These are phyloP conservation scores for Cydia strobilella DNA, from an alignment of 1,140 invertebrate species.

Conservation along the genomic window DNA sequence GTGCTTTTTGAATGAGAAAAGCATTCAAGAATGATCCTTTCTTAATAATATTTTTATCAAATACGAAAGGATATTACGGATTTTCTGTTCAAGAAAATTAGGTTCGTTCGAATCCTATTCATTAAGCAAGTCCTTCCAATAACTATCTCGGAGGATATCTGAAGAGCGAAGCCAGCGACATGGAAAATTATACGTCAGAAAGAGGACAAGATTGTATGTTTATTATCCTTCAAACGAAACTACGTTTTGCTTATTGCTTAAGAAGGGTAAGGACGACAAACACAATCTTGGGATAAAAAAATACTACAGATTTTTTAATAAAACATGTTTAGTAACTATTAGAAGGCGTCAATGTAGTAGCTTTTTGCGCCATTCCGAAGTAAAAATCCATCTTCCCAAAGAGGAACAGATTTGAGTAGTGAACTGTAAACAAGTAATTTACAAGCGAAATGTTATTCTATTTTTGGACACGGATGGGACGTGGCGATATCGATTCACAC, in stretches of 20 bases:
- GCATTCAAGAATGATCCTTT: background rate
- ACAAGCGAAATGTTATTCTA: conserved; percentile 22
- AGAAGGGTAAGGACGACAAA: background rate
- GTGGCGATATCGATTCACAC: conserved; percentile 12
- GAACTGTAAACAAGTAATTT: conserved; percentile 17
- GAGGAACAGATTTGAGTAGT: background rate
- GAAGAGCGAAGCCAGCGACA: background rate
- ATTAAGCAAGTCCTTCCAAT: background rate
- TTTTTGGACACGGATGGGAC: conserved; percentile 16
- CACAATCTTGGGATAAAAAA: background rate
- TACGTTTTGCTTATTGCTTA: background rate
- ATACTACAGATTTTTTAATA: no score
- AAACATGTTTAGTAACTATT: no score
- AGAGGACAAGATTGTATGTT: background rate
- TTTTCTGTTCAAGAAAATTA: background rate
- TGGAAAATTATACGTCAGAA: background rate
- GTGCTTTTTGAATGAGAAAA: background rate
- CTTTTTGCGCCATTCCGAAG: no score
- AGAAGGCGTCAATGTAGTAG: no score
- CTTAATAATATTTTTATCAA: background rate
- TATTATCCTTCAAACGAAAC: conserved; percentile 4
- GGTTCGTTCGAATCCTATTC: background rate
- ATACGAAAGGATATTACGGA: background rate
- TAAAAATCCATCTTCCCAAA: background rate
- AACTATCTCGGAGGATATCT: background rate